These are phyloP conservation scores for Caerostris darwini DNA, from an alignment of 1,140 invertebrate genomes.

Conservation along the genomic window DNA sequence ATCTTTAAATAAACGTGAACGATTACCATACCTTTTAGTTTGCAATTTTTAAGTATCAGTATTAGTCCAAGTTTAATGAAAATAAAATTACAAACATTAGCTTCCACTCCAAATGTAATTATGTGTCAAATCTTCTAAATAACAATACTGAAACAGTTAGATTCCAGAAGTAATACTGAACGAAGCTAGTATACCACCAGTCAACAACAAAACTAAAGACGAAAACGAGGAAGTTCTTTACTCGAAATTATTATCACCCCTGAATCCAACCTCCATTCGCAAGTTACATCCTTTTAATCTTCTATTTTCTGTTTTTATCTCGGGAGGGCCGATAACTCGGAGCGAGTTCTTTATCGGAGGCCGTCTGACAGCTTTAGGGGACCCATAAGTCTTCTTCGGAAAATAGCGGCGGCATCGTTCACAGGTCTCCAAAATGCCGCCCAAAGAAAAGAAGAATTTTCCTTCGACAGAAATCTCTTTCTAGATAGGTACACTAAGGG, in stretches of 20 bases:
- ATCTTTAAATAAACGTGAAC: too few species aligned
- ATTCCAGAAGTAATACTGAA: too few species aligned
- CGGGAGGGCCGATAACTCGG: slow-evolving; percentile 47
- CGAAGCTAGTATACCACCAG: too few species aligned
- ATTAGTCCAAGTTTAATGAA: too few species aligned
- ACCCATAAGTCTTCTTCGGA: slow-evolving; percentile 65
- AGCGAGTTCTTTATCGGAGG: slow-evolving; percentile 66
- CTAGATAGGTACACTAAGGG: slow-evolving; percentile 28
- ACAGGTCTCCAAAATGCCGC: neutral
- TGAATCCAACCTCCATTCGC: neutral
- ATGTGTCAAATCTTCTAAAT: too few species aligned
- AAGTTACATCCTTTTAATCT: slow-evolving; percentile 71
- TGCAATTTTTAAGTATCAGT: too few species aligned
- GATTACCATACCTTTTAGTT: too few species aligned
- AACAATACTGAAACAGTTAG: too few species aligned
- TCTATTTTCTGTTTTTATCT: slow-evolving; percentile 60
- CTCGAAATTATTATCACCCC: neutral
- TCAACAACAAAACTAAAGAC: too few species aligned
- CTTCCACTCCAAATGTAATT: too few species aligned
- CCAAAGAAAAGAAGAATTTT: slow-evolving; percentile 5
- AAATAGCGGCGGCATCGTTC: slow-evolving; percentile 67
- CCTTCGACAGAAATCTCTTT: slow-evolving; percentile 1
- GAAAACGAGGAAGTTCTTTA: too few species aligned
- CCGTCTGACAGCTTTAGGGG: slow-evolving; percentile 68
- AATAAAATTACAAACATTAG: too few species aligned